Evolutionary conservation across 1,140 invertebrate genomes (phyloP).

Genomic region (Camponotus vicinus): DNA sequence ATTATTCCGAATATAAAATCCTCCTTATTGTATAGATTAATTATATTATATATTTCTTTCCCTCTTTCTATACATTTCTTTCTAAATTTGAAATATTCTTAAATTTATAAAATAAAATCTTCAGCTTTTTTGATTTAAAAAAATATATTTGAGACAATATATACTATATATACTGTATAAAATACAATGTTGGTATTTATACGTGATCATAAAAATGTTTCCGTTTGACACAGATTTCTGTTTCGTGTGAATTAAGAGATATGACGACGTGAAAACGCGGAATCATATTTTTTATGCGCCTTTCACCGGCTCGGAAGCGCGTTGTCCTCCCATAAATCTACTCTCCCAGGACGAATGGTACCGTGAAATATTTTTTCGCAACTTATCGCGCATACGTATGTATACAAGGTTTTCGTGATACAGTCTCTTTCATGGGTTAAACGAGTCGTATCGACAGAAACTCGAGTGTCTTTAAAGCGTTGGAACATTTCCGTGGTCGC

Average conservation of each 20-base stretch:
- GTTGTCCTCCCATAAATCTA: conserved; percentile 47
- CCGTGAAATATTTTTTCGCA: conserved; percentile 14
- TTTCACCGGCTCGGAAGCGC: conserved; percentile 10
- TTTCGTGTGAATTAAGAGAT: conserved; percentile 40
- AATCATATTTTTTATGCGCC: conserved; percentile 46
- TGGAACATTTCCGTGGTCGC: conserved; percentile 30
- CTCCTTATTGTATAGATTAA: too few relatives aligned
- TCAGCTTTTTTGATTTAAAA: background rate
- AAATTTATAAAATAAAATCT: background rate
- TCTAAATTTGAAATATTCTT: background rate
- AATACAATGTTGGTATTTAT: conserved; percentile 2
- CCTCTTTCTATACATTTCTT: background rate
- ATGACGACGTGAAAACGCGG: conserved; percentile 22
- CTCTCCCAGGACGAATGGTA: background rate
- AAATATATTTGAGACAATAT: background rate
- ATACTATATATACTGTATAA: background rate
- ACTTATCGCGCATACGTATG: conserved; percentile 36
- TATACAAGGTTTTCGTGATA: conserved; percentile 13
- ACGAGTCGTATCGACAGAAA: conserved; percentile 69
- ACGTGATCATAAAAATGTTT: conserved; percentile 2
- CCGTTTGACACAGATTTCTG: conserved; percentile 20
- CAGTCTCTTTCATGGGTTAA: conserved; percentile 53
- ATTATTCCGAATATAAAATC: background rate
- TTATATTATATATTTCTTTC: background rate
- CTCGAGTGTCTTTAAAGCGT: conserved; percentile 66